phyloP scores from a whole-genome alignment of 2,888 invertebrate genomes.

The Gerris lacustris region DNA sequence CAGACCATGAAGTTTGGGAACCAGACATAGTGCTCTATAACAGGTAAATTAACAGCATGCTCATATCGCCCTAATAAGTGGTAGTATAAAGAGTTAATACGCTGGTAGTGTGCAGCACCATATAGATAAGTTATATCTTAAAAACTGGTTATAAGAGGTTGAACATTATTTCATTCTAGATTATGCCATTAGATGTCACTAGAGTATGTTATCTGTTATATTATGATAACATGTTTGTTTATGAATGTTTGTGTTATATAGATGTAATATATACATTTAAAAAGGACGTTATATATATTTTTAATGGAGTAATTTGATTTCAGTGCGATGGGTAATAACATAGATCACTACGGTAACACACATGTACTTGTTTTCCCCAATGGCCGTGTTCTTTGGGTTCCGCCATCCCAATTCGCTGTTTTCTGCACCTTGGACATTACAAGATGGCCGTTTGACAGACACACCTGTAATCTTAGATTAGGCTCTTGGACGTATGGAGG shows the following conservation, averaged over 20 bases:
- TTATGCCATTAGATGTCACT: no score
- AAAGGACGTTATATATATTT: no score
- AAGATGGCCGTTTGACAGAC: constrained; percentile 64
- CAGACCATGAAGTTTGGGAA: constrained; percentile 63
- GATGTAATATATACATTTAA: no score
- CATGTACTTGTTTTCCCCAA: constrained; percentile 41
- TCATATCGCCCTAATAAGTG: not conserved
- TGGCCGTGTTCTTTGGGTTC: constrained; percentile 52
- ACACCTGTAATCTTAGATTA: constrained; percentile 52
- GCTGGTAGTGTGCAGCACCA: not conserved
- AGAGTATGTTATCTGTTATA: no score
- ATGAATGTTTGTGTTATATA: no score
- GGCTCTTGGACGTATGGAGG: constrained; percentile 60
- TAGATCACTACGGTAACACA: constrained; percentile 48
- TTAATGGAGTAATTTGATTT: not conserved
- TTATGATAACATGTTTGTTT: no score
- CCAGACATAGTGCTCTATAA: constrained; percentile 63
- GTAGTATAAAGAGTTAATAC: constrained; percentile 2
- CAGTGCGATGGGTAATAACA: constrained; percentile 48
- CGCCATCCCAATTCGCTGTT: constrained; percentile 52
- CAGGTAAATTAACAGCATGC: constrained; percentile 37
- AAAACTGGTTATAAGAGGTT: no score
- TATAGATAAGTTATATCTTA: no score
- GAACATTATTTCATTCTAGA: no score
- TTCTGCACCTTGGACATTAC: constrained; percentile 53